These are phyloP conservation scores for Xenopus petersii DNA, from an alignment of 2,797 vertebrate species.

Conservation along the genomic window DNA sequence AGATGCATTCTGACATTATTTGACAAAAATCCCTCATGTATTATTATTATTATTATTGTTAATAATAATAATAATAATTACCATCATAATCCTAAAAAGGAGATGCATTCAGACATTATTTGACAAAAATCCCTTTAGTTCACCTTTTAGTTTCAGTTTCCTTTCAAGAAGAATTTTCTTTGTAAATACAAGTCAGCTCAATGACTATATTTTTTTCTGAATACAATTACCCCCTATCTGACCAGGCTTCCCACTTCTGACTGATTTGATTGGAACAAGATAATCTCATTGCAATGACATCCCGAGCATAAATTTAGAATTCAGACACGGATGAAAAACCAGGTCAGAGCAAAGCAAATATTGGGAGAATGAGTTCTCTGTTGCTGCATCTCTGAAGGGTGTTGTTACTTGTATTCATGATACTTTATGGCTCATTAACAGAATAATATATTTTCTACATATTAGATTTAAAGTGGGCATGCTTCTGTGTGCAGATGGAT, in stretches of 20 bases:
- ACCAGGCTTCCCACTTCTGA: slow-evolving; percentile 26
- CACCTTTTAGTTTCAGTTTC: no score
- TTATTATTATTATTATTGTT: no score
- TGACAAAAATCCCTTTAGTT: no score
- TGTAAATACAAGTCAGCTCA: no score
- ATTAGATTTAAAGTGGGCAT: slow-evolving; percentile 8
- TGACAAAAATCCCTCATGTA: no score
- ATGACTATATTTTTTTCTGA: neutral
- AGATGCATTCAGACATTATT: no score
- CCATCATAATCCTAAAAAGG: no score
- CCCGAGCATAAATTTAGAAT: slow-evolving; percentile 38
- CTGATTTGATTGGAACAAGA: slow-evolving; percentile 45
- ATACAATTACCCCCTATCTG: neutral
- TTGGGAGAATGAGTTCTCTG: slow-evolving; percentile 22
- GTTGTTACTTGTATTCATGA: slow-evolving; percentile 20
- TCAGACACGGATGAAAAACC: slow-evolving; percentile 47
- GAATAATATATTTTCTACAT: slow-evolving; percentile 20
- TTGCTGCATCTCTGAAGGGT: slow-evolving; percentile 7
- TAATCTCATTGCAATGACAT: slow-evolving; percentile 44
- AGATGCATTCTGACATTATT: no score
- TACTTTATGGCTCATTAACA: slow-evolving; percentile 42
- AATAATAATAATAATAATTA: no score
- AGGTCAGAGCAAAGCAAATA: slow-evolving; percentile 45
- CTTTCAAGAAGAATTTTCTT: no score
- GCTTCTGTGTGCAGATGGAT: slow-evolving; percentile 22